A percentile compares a stretch with the other conserved stretches of the same genome.
These are phyloP conservation scores for Corella eumyota DNA, from an alignment of 23 tunicate genomes.

Conservation along the genomic window DNA sequence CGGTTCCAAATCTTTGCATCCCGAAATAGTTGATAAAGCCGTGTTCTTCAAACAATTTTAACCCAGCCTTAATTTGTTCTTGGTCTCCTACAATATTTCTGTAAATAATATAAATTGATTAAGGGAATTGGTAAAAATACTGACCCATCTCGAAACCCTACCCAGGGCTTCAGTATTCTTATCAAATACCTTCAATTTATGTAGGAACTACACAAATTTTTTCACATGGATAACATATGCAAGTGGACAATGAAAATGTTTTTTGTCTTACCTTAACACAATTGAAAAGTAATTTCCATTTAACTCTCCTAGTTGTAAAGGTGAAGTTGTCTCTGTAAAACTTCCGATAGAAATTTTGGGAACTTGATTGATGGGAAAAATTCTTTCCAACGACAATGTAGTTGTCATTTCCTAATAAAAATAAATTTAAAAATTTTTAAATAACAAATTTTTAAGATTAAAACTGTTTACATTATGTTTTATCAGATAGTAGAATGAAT, in stretches of 20 bases:
- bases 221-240: neutral
- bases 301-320: conserved; percentile 62
- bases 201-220: too few species aligned
- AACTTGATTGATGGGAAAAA: conserved; percentile 22
- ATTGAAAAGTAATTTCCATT: conserved; percentile 66
- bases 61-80: conserved; percentile 13
- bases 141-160: too few species aligned
- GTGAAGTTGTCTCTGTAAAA: conserved; percentile 21
- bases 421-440: too few species aligned
- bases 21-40: conserved; percentile 96
- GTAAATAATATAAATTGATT: neutral
- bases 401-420: conserved; percentile 52
- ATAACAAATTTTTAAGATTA: too few species aligned
- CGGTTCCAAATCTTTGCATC: conserved; percentile 89
- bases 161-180: too few species aligned
- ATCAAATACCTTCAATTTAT: too few species aligned
- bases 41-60: conserved; percentile 16
- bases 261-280: conserved; percentile 37
- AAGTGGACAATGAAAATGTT: neutral
- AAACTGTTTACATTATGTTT: too few species aligned
- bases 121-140: too few species aligned
- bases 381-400: conserved; percentile 20
- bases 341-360: conserved; percentile 55
- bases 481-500: too few species aligned
- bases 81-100: conserved; percentile 31